Evolutionary conservation across 2,113 vertebrate species (phyloP).

Genomic region (Protomyctophum bolini): DNA sequence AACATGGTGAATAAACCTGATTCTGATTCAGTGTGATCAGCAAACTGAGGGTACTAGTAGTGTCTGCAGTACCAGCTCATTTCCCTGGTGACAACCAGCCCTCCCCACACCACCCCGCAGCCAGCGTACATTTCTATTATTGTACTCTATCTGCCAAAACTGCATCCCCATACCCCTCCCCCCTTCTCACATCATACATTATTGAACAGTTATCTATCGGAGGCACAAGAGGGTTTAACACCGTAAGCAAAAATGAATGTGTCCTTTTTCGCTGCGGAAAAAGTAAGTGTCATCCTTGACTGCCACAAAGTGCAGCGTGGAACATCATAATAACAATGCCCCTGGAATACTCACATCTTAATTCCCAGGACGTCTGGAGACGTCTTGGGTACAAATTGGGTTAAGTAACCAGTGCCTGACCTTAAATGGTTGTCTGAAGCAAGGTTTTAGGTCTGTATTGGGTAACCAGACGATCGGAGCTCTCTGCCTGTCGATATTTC

Average conservation of each 20-base stretch:
- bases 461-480: too few species aligned
- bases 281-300: constrained; percentile 7
- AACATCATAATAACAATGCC: background rate
- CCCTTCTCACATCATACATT: constrained; percentile 27
- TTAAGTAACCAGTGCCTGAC: too few species aligned
- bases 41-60: too few species aligned
- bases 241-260: constrained; percentile 28
- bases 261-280: background rate
- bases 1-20: too few species aligned
- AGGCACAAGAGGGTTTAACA: constrained; percentile 9
- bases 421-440: too few species aligned
- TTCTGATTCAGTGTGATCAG: too few species aligned
- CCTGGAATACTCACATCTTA: background rate
- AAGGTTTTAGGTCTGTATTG: too few species aligned
- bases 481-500: too few species aligned
- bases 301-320: background rate
- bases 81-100: background rate
- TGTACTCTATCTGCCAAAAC: constrained; percentile 10
- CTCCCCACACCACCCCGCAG: background rate
- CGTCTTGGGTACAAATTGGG: too few species aligned
- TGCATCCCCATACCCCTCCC: background rate
- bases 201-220: constrained; percentile 26
- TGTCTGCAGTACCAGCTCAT: background rate
- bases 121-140: constrained; percentile 1
- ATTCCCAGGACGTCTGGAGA: too few species aligned